Evolutionary conservation across 2,113 vertebrate species (phyloP).

Genomic region (Daubentonia madagascariensis): DNA sequence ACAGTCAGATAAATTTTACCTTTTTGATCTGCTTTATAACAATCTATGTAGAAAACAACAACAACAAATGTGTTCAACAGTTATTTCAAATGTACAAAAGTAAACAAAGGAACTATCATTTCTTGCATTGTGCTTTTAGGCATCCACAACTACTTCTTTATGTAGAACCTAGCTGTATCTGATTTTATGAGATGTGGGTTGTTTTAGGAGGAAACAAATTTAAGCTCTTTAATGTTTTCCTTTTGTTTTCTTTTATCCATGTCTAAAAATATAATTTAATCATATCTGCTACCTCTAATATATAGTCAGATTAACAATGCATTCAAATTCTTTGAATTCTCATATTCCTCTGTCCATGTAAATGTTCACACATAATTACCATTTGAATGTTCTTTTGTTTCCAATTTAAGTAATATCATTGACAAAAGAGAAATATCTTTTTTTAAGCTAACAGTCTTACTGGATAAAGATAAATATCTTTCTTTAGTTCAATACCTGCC

Average conservation of each 20-base stretch:
- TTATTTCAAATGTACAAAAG: not conserved
- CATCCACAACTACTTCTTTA: not conserved
- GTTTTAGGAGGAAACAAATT: not conserved
- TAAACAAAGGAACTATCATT: not conserved
- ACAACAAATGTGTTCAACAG: not conserved
- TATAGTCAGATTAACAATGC: not conserved
- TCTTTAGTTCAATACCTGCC: not conserved
- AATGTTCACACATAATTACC: not conserved
- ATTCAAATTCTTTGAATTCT: not conserved
- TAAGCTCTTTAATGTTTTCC: not conserved
- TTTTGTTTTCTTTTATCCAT: not conserved
- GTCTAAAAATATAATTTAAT: conserved; percentile 5
- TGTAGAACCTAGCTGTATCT: not conserved
- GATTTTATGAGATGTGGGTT: not conserved
- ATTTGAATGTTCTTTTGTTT: conserved; percentile 35
- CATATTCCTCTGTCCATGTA: not conserved
- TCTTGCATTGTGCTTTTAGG: not conserved
- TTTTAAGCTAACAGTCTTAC: not conserved
- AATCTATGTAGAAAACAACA: not conserved
- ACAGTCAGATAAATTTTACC: not conserved
- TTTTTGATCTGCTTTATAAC: not conserved
- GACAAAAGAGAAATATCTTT: not conserved
- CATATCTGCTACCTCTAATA: not conserved
- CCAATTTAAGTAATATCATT: not conserved
- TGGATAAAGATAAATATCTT: not conserved